phyloP scores from a whole-genome alignment of 2,113 vertebrate species.

The Sialia sialis region DNA sequence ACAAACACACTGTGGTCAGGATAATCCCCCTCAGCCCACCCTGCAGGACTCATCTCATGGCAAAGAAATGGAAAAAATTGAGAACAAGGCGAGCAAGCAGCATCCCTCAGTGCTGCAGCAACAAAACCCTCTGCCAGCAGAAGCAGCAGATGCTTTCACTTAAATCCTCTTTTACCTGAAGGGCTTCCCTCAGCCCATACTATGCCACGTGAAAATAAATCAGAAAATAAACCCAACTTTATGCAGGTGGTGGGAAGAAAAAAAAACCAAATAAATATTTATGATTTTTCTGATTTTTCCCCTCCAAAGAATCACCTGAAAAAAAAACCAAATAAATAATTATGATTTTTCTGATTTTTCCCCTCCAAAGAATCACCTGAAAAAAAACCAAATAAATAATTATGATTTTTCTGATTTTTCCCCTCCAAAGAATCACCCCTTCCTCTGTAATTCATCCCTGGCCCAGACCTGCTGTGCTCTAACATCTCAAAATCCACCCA shows the following conservation, averaged over 20 bases:
- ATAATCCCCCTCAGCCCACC: background rate
- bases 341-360: background rate
- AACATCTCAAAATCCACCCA: background rate
- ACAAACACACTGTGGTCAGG: background rate
- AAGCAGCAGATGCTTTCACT: background rate
- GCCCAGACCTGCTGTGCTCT: background rate
- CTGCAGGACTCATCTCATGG: background rate
- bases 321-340: fast-evolving
- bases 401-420: background rate
- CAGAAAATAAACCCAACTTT: background rate
- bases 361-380: no score
- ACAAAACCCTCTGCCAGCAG: background rate
- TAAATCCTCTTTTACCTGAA: background rate
- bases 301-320: no score
- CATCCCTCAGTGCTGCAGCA: background rate
- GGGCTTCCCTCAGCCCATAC: background rate
- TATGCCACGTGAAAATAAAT: background rate
- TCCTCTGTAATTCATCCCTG: background rate
- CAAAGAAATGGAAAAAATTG: background rate
- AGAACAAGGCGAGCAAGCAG: background rate
- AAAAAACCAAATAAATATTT: fast-evolving
- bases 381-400: fast-evolving
- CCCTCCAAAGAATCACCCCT: background rate
- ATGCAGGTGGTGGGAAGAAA: background rate
- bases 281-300: background rate